Evolutionary conservation across 2,797 vertebrate genomes (phyloP), one percentile per base, ranked within the genome.

Genomic region (Craterocephalus amniculus): DNA sequence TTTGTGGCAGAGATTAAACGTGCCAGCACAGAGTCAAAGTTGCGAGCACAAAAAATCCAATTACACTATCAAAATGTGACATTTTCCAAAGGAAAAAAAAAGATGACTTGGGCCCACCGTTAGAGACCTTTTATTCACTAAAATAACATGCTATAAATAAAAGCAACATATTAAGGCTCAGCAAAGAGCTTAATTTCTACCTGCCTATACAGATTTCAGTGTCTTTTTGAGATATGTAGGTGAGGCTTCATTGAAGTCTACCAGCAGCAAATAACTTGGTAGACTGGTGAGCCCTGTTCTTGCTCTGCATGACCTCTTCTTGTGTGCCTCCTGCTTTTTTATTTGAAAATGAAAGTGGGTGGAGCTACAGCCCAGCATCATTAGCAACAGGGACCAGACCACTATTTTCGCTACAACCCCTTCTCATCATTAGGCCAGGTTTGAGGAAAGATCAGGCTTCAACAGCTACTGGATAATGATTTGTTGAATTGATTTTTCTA

Each of bases 351-450:
- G 54, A 65, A 36, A 62, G 59, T 75, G 84, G 91, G 92, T 72
- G 92, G 92, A 86, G 92, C n/a, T n/a, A n/a, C n/a, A n/a, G n/a
- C 83, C 78, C 60, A n/a, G 7, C 63, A 69, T 77, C 36, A 71
- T 54, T 55, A 54, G 60, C n/a, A n/a, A n/a, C n/a, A n/a, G n/a
- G n/a, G n/a, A n/a, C n/a, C n/a, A n/a, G n/a, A n/a, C n/a, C n/a
- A n/a, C n/a, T n/a, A n/a, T n/a, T n/a, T n/a, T n/a, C n/a, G n/a
- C n/a, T n/a, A n/a, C n/a, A n/a, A n/a, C n/a, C n/a, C n/a, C n/a
- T n/a, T n/a, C n/a, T n/a, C n/a, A n/a, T n/a, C n/a, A n/a, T n/a
- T n/a, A n/a, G n/a, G n/a, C n/a, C n/a, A n/a, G n/a, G n/a, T n/a
- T n/a, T n/a, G n/a, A n/a, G n/a, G n/a, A n/a, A n/a, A n/a, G n/a